Conservation (phyloP, 2,113 vertebrate genomes). For the Heterochromis multidens region DNA sequence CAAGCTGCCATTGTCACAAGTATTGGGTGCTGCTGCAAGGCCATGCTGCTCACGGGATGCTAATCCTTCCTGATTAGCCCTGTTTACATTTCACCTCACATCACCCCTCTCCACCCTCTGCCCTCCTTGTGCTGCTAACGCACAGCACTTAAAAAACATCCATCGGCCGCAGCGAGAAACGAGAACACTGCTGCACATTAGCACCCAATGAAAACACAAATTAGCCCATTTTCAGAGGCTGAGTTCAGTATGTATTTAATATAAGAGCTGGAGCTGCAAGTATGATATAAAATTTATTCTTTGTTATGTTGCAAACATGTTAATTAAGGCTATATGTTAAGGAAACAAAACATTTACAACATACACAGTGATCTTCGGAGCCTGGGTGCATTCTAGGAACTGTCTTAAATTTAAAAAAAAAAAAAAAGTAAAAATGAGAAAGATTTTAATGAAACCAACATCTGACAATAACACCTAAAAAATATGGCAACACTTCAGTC, state of each 20-base stretch:
- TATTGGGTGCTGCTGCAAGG: not conserved
- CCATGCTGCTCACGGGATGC: conserved; percentile 28
- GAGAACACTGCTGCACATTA: conserved; percentile 1
- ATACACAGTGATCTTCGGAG: not conserved
- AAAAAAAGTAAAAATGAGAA: not conserved
- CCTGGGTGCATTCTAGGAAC: not conserved
- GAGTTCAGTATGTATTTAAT: not conserved
- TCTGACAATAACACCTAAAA: too few species aligned
- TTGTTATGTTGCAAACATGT: not conserved
- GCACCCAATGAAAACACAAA: conserved; percentile 21
- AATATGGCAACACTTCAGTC: not conserved
- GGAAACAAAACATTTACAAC: not conserved
- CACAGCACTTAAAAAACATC: conserved; percentile 9
- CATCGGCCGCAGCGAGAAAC: conserved; percentile 8
- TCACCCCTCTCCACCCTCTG: conserved; percentile 29
- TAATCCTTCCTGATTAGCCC: conserved; percentile 42
- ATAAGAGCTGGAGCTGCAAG: not conserved
- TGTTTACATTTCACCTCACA: conserved; percentile 60
- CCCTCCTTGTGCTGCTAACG: not conserved
- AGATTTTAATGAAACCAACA: not conserved
- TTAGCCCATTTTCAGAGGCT: not conserved
- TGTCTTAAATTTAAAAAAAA: not conserved
- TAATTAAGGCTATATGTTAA: not conserved
- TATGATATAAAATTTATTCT: not conserved
- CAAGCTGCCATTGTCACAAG: conserved; percentile 26